Base-by-base conservation (phyloP, 2,797 vertebrate genomes). In the Microtus agrestis region DNA sequence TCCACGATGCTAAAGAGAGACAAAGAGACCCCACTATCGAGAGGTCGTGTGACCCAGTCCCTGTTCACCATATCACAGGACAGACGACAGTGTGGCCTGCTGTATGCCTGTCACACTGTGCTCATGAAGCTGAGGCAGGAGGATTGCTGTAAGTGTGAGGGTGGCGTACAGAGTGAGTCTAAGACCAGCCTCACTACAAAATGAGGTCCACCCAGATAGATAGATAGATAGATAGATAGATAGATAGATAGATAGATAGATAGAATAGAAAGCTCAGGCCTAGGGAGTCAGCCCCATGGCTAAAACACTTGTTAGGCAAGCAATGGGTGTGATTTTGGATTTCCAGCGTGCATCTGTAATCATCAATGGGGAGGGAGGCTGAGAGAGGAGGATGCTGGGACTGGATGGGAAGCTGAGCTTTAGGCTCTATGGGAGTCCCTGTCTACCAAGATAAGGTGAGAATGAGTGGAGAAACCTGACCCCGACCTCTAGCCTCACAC, bases 1-100 rank as follows among this genome's bases (percentile, higher is more conserved):
- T 99, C 99, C 95, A 99, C 99, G 94, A 99, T 99, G 98, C 99
- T 99, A 59, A 1, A n/a, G 1, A 0, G 82, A 43, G 76, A 74
- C 9, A 46, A 1, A 25, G 29, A 65, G 3, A 1, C 12, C 31
- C 17, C 65, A 1, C 17, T 25, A 40, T 2, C 87, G 40, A 93
- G 84, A 76, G 73, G n/a, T 43, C 51, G 4, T 21, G 10, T 25
- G 14, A 25, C 11, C 6, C 0, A 61, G 63, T 10, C 54, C 67
- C 81, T 21, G 8, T 14, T 12, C 2, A 6, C 0, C 0, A 10
- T 14, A 43, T 43, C 2, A 19, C 40, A 82, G 56, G 9, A 43
- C 79, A 63, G 37, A 40, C 25, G 5, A 15, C 59, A 29, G 84
- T 51, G 67, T 51, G 34, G 25, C 63, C 65, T 15, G 84, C 63